Conservation (phyloP, 2,888 invertebrate species). For the Drosophila engyochracea region DNA sequence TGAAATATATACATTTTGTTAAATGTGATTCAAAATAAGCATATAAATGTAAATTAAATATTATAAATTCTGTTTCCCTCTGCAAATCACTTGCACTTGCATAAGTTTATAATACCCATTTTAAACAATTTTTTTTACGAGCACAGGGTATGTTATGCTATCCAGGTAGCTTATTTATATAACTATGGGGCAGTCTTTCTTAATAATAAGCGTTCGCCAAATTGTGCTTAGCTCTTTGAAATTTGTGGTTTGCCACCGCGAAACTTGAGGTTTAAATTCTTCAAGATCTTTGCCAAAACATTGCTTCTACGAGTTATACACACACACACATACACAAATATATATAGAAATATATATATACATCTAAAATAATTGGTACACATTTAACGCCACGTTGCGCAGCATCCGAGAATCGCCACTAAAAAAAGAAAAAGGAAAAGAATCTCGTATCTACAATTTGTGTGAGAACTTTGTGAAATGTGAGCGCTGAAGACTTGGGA, state of each 20-base stretch:
- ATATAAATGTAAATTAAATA: not conserved
- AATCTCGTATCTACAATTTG: conserved; percentile 62
- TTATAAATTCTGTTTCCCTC: not conserved
- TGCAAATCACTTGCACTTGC: not conserved
- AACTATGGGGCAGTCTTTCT: conserved; percentile 63
- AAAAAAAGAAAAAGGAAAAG: not conserved
- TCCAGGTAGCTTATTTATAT: conserved; percentile 66
- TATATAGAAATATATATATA: not conserved
- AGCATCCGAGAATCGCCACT: conserved; percentile 43
- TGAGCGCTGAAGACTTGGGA: conserved; percentile 43
- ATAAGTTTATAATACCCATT: not conserved
- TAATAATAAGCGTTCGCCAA: conserved; percentile 63
- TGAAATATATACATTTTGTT: not conserved
- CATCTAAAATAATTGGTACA: conserved; percentile 63
- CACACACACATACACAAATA: conserved; percentile 21
- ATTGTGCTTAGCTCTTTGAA: conserved; percentile 71
- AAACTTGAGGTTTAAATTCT: conserved; percentile 75
- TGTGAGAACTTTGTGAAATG: conserved; percentile 70
- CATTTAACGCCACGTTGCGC: conserved; percentile 67
- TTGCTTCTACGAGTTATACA: conserved; percentile 26
- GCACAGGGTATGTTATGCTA: conserved; percentile 11
- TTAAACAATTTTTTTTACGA: not conserved
- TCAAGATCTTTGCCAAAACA: conserved; percentile 50
- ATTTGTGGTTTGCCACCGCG: conserved; percentile 53
- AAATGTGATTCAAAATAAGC: not conserved